Conservation (phyloP, 2,888 invertebrate species). For the Himalopsyche japonica region DNA sequence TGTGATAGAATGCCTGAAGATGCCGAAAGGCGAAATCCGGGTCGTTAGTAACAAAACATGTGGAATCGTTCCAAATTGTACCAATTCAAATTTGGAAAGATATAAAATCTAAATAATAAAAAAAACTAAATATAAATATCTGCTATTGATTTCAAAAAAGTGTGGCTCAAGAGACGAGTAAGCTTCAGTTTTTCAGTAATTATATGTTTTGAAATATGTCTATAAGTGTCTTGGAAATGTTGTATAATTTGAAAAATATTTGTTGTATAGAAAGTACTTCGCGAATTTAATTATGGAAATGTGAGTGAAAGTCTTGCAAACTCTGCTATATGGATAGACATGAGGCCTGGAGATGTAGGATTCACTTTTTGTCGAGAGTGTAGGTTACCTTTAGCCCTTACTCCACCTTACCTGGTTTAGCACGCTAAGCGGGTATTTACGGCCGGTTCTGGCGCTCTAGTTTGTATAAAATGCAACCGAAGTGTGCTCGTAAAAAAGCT, state of each 20-base stretch:
- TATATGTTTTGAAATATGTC: too few relatives aligned
- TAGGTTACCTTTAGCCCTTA: slow-evolving; percentile 3
- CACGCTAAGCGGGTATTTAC: slow-evolving; percentile 25
- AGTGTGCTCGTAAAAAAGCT: slow-evolving; percentile 34
- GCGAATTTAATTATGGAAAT: background rate
- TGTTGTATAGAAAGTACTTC: background rate
- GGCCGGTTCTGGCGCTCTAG: slow-evolving; percentile 12
- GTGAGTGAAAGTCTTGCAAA: background rate
- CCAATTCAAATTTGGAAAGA: too few relatives aligned
- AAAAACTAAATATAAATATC: too few relatives aligned
- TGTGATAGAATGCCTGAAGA: too few relatives aligned
- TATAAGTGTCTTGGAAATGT: too few relatives aligned
- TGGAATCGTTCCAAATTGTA: too few relatives aligned
- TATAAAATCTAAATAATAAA: too few relatives aligned
- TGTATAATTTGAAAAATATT: background rate
- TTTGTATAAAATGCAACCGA: slow-evolving; percentile 34
- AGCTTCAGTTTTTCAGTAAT: too few relatives aligned
- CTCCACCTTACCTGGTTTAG: background rate
- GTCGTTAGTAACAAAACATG: too few relatives aligned
- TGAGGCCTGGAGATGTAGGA: slow-evolving; percentile 5
- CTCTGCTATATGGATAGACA: background rate
- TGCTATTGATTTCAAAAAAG: too few relatives aligned
- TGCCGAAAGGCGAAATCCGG: too few relatives aligned
- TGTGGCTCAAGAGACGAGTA: too few relatives aligned
- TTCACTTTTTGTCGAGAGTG: background rate